A percentile compares a stretch with the other conserved stretches of the same genome.
Conservation (phyloP, 37 sponge, comb jelly and placozoan genomes). For the Eunapius fragilis region DNA sequence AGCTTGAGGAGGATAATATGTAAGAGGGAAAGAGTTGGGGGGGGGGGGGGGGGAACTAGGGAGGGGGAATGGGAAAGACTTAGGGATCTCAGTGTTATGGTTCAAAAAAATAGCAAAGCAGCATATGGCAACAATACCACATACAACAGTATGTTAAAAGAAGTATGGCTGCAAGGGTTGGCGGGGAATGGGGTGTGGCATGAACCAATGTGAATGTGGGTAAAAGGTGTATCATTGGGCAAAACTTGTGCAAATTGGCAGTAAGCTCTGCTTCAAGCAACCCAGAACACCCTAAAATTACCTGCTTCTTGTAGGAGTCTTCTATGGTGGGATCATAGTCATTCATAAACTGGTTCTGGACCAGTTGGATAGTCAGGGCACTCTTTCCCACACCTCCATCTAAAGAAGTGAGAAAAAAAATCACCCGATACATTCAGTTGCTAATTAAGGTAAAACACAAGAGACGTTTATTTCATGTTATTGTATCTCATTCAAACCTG, state of each 20-base stretch:
- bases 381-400: constrained; percentile 91
- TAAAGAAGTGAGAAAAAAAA: not conserved
- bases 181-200: too few relatives aligned
- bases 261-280: too few relatives aligned
- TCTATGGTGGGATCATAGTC: constrained; percentile 40
- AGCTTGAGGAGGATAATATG: not conserved
- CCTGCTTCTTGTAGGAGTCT: constrained; percentile 32
- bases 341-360: constrained; percentile 79
- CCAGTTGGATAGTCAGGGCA: constrained; percentile 88
- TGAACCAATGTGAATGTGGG: too few relatives aligned
- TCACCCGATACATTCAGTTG: not conserved
- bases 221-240: too few relatives aligned
- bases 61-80: not conserved
- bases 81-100: too few relatives aligned
- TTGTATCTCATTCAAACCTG: not conserved
- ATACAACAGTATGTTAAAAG: too few relatives aligned
- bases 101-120: too few relatives aligned
- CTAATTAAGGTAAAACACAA: not conserved
- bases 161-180: too few relatives aligned
- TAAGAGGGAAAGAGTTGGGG: not conserved
- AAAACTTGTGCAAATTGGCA: too few relatives aligned
- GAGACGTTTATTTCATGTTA: not conserved
- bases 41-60: not conserved
- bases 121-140: too few relatives aligned
- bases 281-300: not conserved